A percentile compares a stretch with the other conserved stretches of the same genome.
Conservation (phyloP, 2,113 vertebrate species). For the Epinephelus lanceolatus region DNA sequence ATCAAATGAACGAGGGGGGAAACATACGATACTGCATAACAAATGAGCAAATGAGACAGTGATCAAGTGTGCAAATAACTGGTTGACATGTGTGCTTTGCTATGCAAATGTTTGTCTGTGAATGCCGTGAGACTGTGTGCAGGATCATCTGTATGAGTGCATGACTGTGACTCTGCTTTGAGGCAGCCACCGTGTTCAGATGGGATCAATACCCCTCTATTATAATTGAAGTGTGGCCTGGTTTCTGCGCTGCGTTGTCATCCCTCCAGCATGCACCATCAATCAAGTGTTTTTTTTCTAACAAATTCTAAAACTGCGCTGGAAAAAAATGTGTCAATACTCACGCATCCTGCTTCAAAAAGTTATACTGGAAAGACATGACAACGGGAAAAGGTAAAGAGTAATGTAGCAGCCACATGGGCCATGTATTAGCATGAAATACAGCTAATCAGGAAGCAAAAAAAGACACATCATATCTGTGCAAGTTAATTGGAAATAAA, state of each 20-base stretch:
- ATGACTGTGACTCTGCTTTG: background rate
- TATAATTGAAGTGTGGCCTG: conserved; percentile 52
- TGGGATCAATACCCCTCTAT: conserved; percentile 47
- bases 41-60: background rate
- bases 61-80: background rate
- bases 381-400: background rate
- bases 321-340: background rate
- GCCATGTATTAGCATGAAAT: background rate
- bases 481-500: background rate
- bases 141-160: background rate
- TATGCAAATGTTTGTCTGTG: conserved; percentile 33
- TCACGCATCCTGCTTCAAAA: background rate
- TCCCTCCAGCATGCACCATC: conserved; percentile 6
- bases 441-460: background rate
- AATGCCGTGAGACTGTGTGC: conserved; percentile 7
- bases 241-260: conserved; percentile 53
- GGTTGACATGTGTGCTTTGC: conserved; percentile 13
- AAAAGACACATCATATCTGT: background rate
- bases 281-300: conserved; percentile 7
- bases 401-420: background rate
- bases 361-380: background rate
- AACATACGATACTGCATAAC: background rate
- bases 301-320: conserved; percentile 1
- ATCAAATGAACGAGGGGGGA: background rate
- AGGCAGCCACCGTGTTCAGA: conserved; percentile 27